These are phyloP conservation scores for Drosophila takahashii DNA, from an alignment of 1,140 invertebrate genomes.

Conservation along the genomic window DNA sequence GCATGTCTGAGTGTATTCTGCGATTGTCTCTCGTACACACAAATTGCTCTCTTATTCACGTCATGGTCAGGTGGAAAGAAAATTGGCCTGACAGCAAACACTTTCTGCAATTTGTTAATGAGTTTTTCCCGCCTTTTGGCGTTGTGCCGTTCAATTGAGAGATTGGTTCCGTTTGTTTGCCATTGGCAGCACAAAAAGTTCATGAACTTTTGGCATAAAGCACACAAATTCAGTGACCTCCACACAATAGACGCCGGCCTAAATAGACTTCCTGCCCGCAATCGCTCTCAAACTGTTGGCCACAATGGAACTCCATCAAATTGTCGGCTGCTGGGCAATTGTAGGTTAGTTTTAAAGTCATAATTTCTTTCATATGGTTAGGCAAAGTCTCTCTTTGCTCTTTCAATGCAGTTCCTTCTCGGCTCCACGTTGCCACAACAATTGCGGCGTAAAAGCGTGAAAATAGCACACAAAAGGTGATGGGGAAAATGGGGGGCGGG, in stretches of 20 bases:
- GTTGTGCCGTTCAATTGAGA: conserved; percentile 25
- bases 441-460: conserved; percentile 81
- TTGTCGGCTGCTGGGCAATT: conserved; percentile 44
- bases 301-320: conserved; percentile 42
- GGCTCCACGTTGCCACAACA: conserved; percentile 55
- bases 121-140: conserved; percentile 49
- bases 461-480: conserved; percentile 61
- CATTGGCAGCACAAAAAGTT: conserved; percentile 36
- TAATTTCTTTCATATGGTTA: conserved; percentile 64
- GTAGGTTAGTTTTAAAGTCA: conserved; percentile 80
- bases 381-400: conserved; percentile 16
- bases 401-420: conserved; percentile 60
- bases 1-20: conserved; percentile 34
- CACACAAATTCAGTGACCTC: conserved; percentile 60
- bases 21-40: conserved; percentile 16
- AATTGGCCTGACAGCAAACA: conserved; percentile 39
- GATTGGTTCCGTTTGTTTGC: neutral
- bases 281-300: conserved; percentile 65
- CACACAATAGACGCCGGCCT: conserved; percentile 71
- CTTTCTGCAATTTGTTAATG: conserved; percentile 77
- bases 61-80: conserved; percentile 66
- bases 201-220: conserved; percentile 67
- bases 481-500: conserved; percentile 7
- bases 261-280: conserved; percentile 55
- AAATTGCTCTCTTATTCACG: conserved; percentile 39